A percentile compares a stretch with the other conserved stretches of the same genome.
Conservation (phyloP, 2,113 vertebrate genomes). For the Otis tarda region DNA sequence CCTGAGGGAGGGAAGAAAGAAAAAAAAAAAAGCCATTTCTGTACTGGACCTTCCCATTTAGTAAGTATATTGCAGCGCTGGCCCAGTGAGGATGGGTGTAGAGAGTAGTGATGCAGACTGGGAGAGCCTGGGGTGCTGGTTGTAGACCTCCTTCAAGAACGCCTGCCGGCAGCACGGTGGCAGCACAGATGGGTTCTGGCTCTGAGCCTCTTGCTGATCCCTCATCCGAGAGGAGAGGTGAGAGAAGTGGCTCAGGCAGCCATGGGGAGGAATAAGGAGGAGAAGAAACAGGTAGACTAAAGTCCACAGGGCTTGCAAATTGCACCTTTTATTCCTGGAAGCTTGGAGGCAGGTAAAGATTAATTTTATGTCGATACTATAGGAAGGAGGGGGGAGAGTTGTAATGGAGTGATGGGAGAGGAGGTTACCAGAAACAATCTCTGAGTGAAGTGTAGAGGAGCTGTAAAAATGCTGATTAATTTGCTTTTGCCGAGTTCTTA, state of each 20-base stretch:
- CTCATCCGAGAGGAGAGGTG: neutral
- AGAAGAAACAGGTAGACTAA: neutral
- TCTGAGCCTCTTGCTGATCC: neutral
- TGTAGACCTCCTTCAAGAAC: neutral
- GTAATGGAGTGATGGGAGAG: neutral
- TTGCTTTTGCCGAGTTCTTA: constrained; percentile 1
- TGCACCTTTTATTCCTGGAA: neutral
- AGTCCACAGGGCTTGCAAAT: neutral
- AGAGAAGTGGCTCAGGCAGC: neutral
- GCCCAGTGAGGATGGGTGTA: neutral
- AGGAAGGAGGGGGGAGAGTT: neutral
- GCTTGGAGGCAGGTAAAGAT: neutral
- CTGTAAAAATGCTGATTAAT: neutral
- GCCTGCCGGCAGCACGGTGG: neutral
- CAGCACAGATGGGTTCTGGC: neutral
- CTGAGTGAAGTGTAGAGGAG: neutral
- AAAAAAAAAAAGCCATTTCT: neutral
- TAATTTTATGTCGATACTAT: rapidly evolving
- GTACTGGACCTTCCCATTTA: neutral
- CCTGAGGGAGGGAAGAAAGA: neutral
- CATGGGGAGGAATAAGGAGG: rapidly evolving
- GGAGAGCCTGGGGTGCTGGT: neutral
- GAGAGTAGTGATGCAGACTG: neutral
- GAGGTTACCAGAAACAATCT: neutral
- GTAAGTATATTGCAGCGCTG: neutral